Base-by-base conservation (phyloP, 2,113 vertebrate genomes). In the Varanus salvator region DNA sequence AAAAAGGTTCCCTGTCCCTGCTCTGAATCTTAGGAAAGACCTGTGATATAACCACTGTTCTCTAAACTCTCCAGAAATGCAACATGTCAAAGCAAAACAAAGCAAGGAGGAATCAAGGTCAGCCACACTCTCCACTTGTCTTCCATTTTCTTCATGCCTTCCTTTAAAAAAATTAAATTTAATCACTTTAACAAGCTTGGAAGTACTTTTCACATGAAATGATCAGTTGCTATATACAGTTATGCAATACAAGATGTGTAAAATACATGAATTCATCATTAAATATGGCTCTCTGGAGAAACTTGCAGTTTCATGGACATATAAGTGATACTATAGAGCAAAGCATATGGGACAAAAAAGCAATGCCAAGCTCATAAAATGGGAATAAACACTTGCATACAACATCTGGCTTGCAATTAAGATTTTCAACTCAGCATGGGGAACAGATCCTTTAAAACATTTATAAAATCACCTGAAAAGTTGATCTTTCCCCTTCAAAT, bases 11-110 rank as follows among this genome's bases (percentile, higher is more conserved):
- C 31, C n/a, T 6, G 34, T 78, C 77, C 11, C 77, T 2, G 11
- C 77, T 80, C 77, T 50, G 25, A 80, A 14, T 44, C 38, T 21
- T 54, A 31, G 31, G 78, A 80, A 4, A 80, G 50, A 15, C 17
- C 27, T 31, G 14, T 48, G 44, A 52, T 50, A 80, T 38, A 11
- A 82, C 34, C 8, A 34, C 1, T 29, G 6, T 19, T 27, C 34
- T 50, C 44, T 6, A 0, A 21, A 34, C 54, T 74, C 19, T 60
- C 23, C 48, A 91, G 57, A 80, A 71, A 44, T 23, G 0, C 0
- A 1, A 0, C 11, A 54, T 44, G 38, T 3, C 31, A 14, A 3
- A 34, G 8, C 6, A 1, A 31, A 5, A 8, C 17, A 3, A 27
- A 34, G 4, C 1, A 15, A 8, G 57, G 50, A 72, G 48, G 31